Percentiles rank a stretch among this genome's conserved stretches.
Conservation (phyloP, 2,113 vertebrate species). For the Dinomys branickii region DNA sequence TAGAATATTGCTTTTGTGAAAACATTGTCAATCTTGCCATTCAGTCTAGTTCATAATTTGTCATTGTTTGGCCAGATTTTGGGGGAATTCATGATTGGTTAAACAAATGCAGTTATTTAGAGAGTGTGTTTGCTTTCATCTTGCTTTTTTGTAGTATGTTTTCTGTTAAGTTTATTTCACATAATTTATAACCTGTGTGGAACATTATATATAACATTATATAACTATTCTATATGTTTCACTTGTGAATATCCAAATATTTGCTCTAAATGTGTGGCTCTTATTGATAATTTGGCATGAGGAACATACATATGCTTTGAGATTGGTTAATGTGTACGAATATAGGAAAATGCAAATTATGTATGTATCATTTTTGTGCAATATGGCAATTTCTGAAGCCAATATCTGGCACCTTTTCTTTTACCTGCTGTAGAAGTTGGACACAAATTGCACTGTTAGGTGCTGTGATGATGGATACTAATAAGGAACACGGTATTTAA, state of each 20-base stretch:
- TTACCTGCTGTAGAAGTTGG: conserved; percentile 14
- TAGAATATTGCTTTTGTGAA: conserved; percentile 50
- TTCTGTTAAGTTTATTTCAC: conserved; percentile 66
- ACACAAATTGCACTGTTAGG: neutral
- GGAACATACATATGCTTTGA: neutral
- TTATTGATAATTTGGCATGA: neutral
- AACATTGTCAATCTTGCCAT: neutral
- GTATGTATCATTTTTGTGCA: conserved; percentile 18
- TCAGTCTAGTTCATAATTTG: conserved; percentile 38
- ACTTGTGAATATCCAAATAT: conserved; percentile 43
- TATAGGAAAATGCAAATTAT: neutral
- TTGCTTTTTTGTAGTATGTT: conserved; percentile 45
- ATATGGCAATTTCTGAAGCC: neutral
- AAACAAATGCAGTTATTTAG: conserved; percentile 56
- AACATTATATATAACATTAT: conserved; percentile 20
- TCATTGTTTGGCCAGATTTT: neutral
- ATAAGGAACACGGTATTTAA: neutral
- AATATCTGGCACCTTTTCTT: neutral
- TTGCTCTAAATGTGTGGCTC: neutral
- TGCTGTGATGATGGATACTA: conserved; percentile 17
- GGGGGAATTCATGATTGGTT: conserved; percentile 44
- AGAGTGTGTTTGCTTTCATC: conserved; percentile 54
- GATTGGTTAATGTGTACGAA: neutral
- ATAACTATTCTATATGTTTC: conserved; percentile 41
- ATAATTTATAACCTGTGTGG: conserved; percentile 48